These are phyloP conservation scores for Aegithalos caudatus DNA, from an alignment of 2,113 vertebrate species.

Conservation along the genomic window DNA sequence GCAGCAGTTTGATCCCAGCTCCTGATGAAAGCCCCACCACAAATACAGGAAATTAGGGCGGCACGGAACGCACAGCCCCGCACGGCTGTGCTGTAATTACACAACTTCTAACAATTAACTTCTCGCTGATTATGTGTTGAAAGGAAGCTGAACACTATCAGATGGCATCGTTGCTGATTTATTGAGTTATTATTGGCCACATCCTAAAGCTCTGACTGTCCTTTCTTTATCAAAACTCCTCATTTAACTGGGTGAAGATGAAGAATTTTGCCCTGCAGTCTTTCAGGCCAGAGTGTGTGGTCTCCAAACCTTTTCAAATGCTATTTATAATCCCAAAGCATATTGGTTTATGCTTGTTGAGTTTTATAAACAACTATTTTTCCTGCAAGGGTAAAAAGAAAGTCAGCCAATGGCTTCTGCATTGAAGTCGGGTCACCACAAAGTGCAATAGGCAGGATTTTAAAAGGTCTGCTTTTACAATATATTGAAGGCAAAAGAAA, in stretches of 20 bases:
- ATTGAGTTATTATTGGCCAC: constrained; percentile 22
- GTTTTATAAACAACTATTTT: constrained; percentile 46
- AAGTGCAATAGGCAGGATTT: constrained; percentile 20
- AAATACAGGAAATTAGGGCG: background rate
- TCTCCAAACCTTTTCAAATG: constrained; percentile 52
- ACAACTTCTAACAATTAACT: constrained; percentile 1
- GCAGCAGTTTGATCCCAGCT: background rate
- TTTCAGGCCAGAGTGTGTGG: background rate
- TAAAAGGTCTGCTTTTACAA: constrained; percentile 43
- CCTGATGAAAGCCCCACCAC: background rate
- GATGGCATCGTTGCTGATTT: background rate
- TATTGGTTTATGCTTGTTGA: constrained; percentile 36
- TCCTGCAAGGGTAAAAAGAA: constrained; percentile 46
- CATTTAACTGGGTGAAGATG: background rate
- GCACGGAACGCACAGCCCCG: background rate
- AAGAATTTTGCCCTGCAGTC: constrained; percentile 20
- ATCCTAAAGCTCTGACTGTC: background rate
- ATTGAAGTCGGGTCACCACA: background rate
- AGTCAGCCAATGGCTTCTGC: background rate
- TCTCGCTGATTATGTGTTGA: background rate
- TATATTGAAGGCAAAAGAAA: constrained; percentile 5
- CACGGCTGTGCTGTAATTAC: background rate
- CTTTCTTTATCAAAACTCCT: background rate
- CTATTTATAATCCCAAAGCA: background rate
- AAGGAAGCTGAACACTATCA: background rate